Evolutionary conservation across 2,797 vertebrate species (phyloP).

Genomic region (Cuniculus paca): DNA sequence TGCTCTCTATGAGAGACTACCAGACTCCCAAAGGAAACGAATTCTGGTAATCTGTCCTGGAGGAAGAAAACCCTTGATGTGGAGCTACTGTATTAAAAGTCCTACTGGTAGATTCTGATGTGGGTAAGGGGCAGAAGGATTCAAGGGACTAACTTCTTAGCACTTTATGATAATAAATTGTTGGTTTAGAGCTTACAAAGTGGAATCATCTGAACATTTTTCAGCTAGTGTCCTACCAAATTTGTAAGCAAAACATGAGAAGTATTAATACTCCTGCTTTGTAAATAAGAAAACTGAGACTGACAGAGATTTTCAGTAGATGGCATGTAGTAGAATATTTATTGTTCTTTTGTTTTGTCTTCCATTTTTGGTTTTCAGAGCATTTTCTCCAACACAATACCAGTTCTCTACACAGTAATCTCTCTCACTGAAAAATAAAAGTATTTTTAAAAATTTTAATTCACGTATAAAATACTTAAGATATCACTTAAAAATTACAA

Average conservation of each 20-base stretch:
- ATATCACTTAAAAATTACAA: background rate
- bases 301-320: background rate
- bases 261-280: background rate
- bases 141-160: background rate
- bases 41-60: background rate
- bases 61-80: background rate
- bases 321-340: background rate
- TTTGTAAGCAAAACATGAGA: background rate
- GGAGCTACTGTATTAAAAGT: background rate
- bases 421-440: background rate
- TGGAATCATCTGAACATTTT: background rate
- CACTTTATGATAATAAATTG: background rate
- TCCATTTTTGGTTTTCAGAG: background rate
- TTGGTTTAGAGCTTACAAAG: background rate
- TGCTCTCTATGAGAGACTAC: background rate
- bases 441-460: background rate
- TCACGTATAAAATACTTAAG: background rate
- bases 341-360: background rate
- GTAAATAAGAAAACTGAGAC: background rate
- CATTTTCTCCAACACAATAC: background rate
- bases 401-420: background rate
- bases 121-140: background rate
- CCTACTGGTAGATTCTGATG: background rate
- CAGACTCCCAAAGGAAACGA: conserved; percentile 2
- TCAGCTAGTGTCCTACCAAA: background rate